These are phyloP conservation scores for Scomber scombrus DNA, from an alignment of 2,113 vertebrate genomes.

Conservation along the genomic window DNA sequence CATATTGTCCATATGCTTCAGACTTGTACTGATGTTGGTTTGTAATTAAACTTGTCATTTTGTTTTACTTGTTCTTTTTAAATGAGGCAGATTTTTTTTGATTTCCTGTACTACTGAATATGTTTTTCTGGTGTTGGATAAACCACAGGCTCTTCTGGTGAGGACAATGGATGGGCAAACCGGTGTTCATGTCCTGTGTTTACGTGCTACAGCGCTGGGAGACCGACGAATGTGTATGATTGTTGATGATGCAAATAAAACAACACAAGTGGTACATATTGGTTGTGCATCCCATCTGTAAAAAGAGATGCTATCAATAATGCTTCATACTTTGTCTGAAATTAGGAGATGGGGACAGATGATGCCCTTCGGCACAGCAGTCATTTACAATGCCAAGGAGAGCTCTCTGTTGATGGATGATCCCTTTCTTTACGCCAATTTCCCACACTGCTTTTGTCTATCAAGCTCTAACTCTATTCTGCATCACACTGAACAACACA, in stretches of 20 bases:
- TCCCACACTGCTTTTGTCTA: slow-evolving; percentile 39
- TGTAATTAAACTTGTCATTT: slow-evolving; percentile 49
- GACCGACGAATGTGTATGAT: slow-evolving; percentile 96
- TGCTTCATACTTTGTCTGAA: slow-evolving; percentile 17
- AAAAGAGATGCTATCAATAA: slow-evolving; percentile 8
- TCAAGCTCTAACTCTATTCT: slow-evolving; percentile 28
- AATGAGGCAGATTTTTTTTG: slow-evolving; percentile 22
- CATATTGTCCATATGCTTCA: slow-evolving; percentile 46
- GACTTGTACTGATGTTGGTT: slow-evolving; percentile 70
- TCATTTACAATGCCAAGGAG: slow-evolving; percentile 45
- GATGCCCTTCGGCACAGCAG: slow-evolving; percentile 46
- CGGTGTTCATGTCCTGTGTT: slow-evolving; percentile 92
- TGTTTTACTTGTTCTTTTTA: slow-evolving; percentile 34
- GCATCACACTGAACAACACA: slow-evolving; percentile 20
- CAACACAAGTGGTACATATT: slow-evolving; percentile 68
- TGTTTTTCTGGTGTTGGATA: slow-evolving; percentile 54
- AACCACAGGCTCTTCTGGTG: slow-evolving; percentile 50
- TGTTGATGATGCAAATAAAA: slow-evolving; percentile 89
- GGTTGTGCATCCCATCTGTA: slow-evolving; percentile 69
- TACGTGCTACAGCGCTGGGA: slow-evolving; percentile 92
- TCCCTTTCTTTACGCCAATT: slow-evolving; percentile 44
- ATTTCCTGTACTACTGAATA: slow-evolving; percentile 57
- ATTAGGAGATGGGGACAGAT: slow-evolving; percentile 50
- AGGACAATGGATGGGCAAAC: slow-evolving; percentile 68
- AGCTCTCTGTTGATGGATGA: slow-evolving; percentile 62